Base-by-base conservation (phyloP, 2,113 vertebrate genomes). In the Pycnonotus jocosus region DNA sequence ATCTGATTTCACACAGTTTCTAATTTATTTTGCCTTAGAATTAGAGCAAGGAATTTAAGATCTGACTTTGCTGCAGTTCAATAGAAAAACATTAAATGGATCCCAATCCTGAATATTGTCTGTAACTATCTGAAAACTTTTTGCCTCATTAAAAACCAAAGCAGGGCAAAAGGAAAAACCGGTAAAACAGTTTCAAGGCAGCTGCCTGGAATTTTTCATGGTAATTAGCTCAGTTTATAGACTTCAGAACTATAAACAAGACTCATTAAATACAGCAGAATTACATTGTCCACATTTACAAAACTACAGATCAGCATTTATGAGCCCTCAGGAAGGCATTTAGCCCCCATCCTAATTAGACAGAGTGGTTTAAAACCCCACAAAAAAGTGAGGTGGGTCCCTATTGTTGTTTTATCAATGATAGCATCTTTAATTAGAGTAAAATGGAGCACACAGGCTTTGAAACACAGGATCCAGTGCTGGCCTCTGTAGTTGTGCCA, bases 201-300 rank as follows among this genome's bases (percentile, higher is more conserved):
- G 42, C 80, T 92, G 89, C 70, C 80, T 69, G 42, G 53, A 82
- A 83, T 74, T 73, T 93, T 90, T 96, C 78, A 90, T 21, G 58
- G 87, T 66, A 90, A 94, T 94, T 95, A 83, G 53, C 78, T 93
- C 71, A 76, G 60, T 56, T 90, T 90, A 94, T 45, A 91, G 87
- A 86, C 97, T 93, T 97, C 83, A 96, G 94, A 98, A 92, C 81
- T 81, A 96, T 47, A 86, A 95, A 65, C 85, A 69, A 54, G 74
- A 92, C 70, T 94, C 89, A 96, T 95, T 97, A 96, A 91, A 70
- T n/a, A 58, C 70, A 94, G 86, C 95, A 95, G 86, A 97, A 97
- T 79, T 48, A 73, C 88, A 94, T 96, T 97, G 97, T 95, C 90
- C 80, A 72, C 90, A 90, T 95, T 91, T 68, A 51, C 66, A 45